Conservation (phyloP, 2,888 invertebrate species). For the Drosophila gaucha region DNA sequence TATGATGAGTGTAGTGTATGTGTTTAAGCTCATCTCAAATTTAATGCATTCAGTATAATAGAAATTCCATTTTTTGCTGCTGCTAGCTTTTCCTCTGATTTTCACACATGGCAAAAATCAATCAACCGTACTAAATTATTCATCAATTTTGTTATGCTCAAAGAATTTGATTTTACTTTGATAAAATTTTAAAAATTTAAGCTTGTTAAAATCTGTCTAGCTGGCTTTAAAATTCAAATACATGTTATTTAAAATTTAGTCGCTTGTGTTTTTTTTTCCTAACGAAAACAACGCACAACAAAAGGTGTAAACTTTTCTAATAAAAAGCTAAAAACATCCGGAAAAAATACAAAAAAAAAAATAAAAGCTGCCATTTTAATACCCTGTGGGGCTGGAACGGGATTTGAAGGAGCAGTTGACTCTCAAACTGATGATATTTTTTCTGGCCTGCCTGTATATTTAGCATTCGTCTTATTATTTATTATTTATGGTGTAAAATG, state of each 20-base stretch:
- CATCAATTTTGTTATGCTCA: not conserved
- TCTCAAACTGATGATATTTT: too few relatives aligned
- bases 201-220: too few relatives aligned
- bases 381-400: not conserved
- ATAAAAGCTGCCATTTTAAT: not conserved
- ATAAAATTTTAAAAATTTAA: conserved; percentile 1
- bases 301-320: conserved; percentile 57
- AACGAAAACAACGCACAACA: conserved; percentile 8
- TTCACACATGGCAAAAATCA: too few relatives aligned
- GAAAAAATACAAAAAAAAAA: not conserved
- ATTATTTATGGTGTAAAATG: too few relatives aligned
- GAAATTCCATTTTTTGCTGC: conserved; percentile 9
- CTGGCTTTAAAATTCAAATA: conserved; percentile 5
- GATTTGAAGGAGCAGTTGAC: not conserved
- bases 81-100: too few relatives aligned
- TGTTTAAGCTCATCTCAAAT: conserved; percentile 5
- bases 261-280: not conserved
- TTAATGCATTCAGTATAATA: conserved; percentile 18
- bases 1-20: conserved; percentile 5
- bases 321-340: conserved; percentile 42
- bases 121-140: conserved; percentile 19
- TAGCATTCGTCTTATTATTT: too few relatives aligned
- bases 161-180: not conserved
- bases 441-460: too few relatives aligned
- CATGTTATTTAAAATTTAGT: conserved; percentile 2